Evolutionary conservation across 2,888 invertebrate species (phyloP).

Genomic region (Orchestes rusci): DNA sequence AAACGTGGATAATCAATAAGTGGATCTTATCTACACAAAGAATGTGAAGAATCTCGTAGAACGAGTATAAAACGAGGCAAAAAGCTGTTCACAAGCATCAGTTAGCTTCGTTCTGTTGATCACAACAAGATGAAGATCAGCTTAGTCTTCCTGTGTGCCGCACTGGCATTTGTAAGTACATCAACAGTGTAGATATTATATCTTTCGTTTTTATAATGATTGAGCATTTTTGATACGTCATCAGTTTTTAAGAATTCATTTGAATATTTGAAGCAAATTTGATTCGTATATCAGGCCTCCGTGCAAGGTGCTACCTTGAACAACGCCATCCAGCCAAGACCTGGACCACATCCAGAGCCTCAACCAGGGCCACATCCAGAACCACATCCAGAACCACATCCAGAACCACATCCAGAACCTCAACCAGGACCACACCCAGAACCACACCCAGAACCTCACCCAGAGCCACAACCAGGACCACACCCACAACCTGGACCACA

Average conservation of each 20-base stretch:
- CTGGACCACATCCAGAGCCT: too few species aligned
- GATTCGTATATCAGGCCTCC: too few species aligned
- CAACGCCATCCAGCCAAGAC: too few species aligned
- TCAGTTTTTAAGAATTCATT: too few species aligned
- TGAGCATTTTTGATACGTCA: not conserved
- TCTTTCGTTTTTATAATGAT: not conserved
- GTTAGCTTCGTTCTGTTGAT: not conserved
- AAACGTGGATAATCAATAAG: too few species aligned
- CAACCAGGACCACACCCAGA: not conserved
- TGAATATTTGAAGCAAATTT: too few species aligned
- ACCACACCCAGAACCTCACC: not conserved
- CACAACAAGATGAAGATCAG: conserved; percentile 4
- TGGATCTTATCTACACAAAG: too few species aligned
- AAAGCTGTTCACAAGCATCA: not conserved
- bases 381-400: conserved; percentile 3
- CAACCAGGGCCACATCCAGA: conserved; percentile 4
- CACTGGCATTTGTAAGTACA: conserved; percentile 5
- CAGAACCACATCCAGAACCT: conserved; percentile 5
- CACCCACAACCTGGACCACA: too few species aligned
- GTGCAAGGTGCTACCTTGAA: too few species aligned
- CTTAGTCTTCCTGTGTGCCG: not conserved
- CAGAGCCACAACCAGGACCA: conserved; percentile 6
- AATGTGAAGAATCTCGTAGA: too few species aligned
- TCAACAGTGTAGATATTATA: too few species aligned
- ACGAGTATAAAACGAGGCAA: too few species aligned